phyloP scores from a whole-genome alignment of 2,888 invertebrate species.

The Hanleya hanleyi region DNA sequence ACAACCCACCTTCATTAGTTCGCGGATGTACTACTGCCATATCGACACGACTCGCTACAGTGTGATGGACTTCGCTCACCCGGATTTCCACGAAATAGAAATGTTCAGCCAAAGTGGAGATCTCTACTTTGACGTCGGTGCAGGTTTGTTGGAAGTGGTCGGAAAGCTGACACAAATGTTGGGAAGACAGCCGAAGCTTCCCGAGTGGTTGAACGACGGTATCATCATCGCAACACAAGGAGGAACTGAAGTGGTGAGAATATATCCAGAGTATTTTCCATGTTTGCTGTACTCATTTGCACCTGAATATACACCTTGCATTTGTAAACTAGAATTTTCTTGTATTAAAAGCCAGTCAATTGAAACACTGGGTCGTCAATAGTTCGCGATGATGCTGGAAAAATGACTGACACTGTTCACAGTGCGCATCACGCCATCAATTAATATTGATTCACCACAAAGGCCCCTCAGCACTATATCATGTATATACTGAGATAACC shows the following conservation, averaged over 20 bases:
- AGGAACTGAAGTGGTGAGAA: conserved; percentile 51
- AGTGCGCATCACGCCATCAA: no score
- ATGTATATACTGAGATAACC: no score
- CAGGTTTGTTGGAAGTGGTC: conserved; percentile 34
- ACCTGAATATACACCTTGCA: no score
- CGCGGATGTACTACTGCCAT: conserved; percentile 55
- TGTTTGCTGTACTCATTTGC: no score
- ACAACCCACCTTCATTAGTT: conserved; percentile 60
- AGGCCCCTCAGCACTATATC: no score
- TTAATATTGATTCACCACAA: no score
- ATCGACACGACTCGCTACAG: conserved; percentile 53
- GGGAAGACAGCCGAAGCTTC: conserved; percentile 53
- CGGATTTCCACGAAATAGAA: conserved; percentile 52
- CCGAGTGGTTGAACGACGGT: conserved; percentile 58
- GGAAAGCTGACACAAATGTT: conserved; percentile 34
- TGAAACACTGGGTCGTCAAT: no score
- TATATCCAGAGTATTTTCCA: no score
- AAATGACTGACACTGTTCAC: no score
- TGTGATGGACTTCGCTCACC: conserved; percentile 52
- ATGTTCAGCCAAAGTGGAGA: conserved; percentile 36
- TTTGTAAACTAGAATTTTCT: no score
- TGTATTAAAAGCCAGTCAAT: no score
- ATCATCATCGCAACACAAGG: conserved; percentile 63
- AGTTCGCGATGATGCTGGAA: no score
- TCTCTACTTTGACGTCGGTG: conserved; percentile 41